These are phyloP conservation scores for Lamprotornis superbus DNA, from an alignment of 2,113 vertebrate species.

Conservation along the genomic window DNA sequence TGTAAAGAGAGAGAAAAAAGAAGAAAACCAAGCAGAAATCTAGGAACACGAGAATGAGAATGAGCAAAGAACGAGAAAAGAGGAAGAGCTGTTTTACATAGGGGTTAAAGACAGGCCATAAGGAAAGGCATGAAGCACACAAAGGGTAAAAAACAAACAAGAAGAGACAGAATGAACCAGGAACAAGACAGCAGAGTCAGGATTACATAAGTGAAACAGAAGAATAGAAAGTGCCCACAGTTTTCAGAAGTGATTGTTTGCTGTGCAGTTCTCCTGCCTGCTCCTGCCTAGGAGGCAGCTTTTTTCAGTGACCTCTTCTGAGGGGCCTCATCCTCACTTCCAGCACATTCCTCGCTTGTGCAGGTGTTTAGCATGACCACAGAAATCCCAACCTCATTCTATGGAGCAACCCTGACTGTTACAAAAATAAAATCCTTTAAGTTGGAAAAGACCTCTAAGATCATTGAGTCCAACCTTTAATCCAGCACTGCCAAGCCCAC, in stretches of 20 bases:
- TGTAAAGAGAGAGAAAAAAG: not conserved
- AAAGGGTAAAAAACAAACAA: not conserved
- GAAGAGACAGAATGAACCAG: not conserved
- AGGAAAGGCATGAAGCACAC: not conserved
- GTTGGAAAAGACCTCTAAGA: not conserved
- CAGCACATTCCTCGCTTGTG: rapidly evolving
- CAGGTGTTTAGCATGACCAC: not conserved
- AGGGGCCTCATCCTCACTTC: not conserved
- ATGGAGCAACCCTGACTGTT: not conserved
- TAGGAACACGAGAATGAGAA: not conserved
- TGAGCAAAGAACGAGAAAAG: not conserved
- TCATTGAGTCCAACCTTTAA: not conserved
- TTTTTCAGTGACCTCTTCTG: not conserved
- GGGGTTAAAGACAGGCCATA: not conserved
- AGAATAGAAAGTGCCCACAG: not conserved
- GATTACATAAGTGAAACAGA: not conserved
- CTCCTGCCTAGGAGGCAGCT: not conserved
- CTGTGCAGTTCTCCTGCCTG: not conserved
- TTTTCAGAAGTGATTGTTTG: not conserved
- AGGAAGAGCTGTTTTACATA: not conserved
- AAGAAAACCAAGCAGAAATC: not conserved
- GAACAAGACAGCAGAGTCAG: not conserved
- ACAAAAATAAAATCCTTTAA: not conserved
- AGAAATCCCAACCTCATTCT: not conserved
- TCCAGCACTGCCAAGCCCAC: not conserved